A percentile compares a stretch with the other conserved stretches of the same genome.
phyloP scores from a whole-genome alignment of 2,888 invertebrate genomes.

The Leptarthrus brevirostris region DNA sequence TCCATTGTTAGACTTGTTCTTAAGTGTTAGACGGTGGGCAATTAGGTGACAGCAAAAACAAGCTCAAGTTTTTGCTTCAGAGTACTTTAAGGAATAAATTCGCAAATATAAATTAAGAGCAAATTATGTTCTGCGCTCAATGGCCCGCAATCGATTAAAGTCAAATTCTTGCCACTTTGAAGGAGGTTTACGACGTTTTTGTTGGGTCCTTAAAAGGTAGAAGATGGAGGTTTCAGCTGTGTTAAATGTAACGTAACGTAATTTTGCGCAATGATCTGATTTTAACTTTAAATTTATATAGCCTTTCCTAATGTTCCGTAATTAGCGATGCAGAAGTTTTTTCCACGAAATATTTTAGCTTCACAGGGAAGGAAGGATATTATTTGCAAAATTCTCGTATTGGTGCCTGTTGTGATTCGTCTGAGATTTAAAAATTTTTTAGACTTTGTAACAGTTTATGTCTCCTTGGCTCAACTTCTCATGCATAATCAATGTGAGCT shows the following conservation, averaged over 20 bases:
- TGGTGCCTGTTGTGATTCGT: no score
- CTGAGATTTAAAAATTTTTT: no score
- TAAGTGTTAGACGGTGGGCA: conserved; percentile 33
- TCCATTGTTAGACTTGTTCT: conserved; percentile 41
- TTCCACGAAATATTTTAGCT: no score
- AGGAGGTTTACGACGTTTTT: conserved; percentile 34
- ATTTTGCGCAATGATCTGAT: conserved; percentile 29
- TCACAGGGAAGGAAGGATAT: no score
- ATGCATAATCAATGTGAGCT: no score
- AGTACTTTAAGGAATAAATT: not conserved
- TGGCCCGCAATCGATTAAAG: conserved; percentile 33
- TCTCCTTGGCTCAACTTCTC: no score
- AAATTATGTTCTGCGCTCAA: conserved; percentile 28
- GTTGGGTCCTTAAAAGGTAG: conserved; percentile 18
- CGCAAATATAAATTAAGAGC: conserved; percentile 34
- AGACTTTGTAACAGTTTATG: no score
- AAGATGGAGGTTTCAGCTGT: not conserved
- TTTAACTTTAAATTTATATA: conserved; percentile 24
- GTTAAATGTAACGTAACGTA: conserved; percentile 40
- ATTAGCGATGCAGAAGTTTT: conserved; percentile 17
- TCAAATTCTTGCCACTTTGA: conserved; percentile 33
- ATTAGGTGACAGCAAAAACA: conserved; percentile 43
- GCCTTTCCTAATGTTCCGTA: not conserved
- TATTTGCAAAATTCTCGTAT: no score
- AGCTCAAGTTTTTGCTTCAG: conserved; percentile 3